Base-by-base conservation (phyloP, 2,888 invertebrate genomes). In the Scaptomyza caliginosa region DNA sequence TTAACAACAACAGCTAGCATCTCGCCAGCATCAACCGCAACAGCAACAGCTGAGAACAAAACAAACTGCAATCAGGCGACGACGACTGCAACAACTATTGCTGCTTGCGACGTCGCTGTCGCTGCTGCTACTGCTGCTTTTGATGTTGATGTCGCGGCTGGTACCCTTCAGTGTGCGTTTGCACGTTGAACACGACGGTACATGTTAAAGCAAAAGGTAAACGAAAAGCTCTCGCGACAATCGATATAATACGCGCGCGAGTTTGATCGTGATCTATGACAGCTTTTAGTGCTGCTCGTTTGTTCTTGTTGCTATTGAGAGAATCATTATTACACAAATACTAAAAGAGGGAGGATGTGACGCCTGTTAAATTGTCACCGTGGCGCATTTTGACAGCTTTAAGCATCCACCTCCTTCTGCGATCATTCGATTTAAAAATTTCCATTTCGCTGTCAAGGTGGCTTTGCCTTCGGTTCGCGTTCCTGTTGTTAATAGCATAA, bases 101-200 rank as follows among this genome's bases (percentile, higher is more conserved):
- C 55, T 57, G 60, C 51, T 57, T 17, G 10, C 36, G 34, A 13
- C 28, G 50, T 24, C 24, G 66, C 34, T 40, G 60, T 38, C 51
- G 54, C 52, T 34, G 49, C 3, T n/a, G 28, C 19, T 36, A 54
- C 28, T 4, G 55, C 50, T 54, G 28, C 63, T 62, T 63, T 70
- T 55, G 64, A 60, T 60, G 64, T 54, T 57, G 63, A 39, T 63
- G 75, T 45, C 59, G 66, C 63, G 48, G 30, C 57, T 65, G 59
- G 42, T 67, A 54, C 65, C 64, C 71, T 73, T 72, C 68, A 88
- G 88, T 88, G 88, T 81, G 73, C 84, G 86, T 89, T 89, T 80
- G 81, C 72, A 83, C 89, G 89, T 88, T 86, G 89, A 84, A 82
- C 82, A 77, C 64, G 75, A 73, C 86, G 80, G 88, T 79, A 71